These are phyloP conservation scores for Anguilla rostrata DNA, from an alignment of 2,113 vertebrate genomes.

Conservation along the genomic window DNA sequence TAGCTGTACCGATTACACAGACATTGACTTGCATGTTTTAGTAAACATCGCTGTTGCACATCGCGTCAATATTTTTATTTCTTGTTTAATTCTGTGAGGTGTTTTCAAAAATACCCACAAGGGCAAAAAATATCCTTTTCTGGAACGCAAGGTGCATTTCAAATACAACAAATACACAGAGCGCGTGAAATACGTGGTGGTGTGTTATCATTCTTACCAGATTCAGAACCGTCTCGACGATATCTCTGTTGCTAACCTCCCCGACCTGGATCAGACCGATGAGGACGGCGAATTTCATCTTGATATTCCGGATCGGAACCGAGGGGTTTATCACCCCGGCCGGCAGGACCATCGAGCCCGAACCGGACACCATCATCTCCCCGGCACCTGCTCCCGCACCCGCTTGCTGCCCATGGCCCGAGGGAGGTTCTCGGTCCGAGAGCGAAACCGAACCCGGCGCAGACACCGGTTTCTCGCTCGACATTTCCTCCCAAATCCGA, in stretches of 20 bases:
- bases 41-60: not conserved
- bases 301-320: slow-evolving; percentile 98
- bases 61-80: not conserved
- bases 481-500: slow-evolving; percentile 77
- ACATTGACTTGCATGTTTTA: not conserved
- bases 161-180: not conserved
- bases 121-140: not conserved
- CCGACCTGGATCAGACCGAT: slow-evolving; percentile 99
- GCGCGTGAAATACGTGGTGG: slow-evolving; percentile 15
- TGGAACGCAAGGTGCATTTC: not conserved
- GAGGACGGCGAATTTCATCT: slow-evolving; percentile 98
- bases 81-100: not conserved
- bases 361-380: slow-evolving; percentile 84
- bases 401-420: slow-evolving; percentile 70
- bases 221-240: slow-evolving; percentile 99
- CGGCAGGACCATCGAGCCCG: slow-evolving; percentile 89
- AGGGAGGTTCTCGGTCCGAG: slow-evolving; percentile 67
- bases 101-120: not conserved
- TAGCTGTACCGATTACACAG: not conserved
- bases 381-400: slow-evolving; percentile 69
- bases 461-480: slow-evolving; percentile 88
- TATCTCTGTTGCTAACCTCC: slow-evolving; percentile 98
- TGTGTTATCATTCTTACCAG: slow-evolving; percentile 80
- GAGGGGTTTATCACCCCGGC: slow-evolving; percentile 96
- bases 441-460: slow-evolving; percentile 75